Percentiles rank a stretch among this genome's conserved stretches.
These are phyloP conservation scores for Ochropleura leucogaster DNA, from an alignment of 2,888 invertebrate genomes.

Conservation along the genomic window DNA sequence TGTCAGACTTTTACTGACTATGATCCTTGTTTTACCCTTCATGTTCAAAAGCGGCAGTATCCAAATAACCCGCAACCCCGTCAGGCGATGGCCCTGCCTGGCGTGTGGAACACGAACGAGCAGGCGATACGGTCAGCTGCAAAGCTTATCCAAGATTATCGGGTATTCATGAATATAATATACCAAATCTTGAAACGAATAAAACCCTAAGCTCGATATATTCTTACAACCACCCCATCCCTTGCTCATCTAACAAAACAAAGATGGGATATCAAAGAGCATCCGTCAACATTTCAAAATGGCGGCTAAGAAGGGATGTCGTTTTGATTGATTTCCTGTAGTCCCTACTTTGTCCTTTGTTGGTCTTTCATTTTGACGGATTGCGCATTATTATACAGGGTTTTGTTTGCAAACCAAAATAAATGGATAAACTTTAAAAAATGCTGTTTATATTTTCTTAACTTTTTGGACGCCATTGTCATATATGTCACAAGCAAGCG, in stretches of 20 bases:
- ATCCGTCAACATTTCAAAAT: constrained; percentile 16
- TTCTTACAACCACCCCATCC: not conserved
- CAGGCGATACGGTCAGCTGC: not conserved
- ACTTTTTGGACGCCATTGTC: too few species aligned
- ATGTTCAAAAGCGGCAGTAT: too few species aligned
- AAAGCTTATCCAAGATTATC: not conserved
- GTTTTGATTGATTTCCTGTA: constrained; percentile 30
- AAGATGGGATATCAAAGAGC: constrained; percentile 5
- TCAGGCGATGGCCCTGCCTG: too few species aligned
- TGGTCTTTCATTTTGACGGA: constrained; percentile 40
- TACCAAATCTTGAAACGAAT: not conserved
- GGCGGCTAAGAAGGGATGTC: constrained; percentile 7
- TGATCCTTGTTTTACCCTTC: too few species aligned
- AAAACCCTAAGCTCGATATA: not conserved
- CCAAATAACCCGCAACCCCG: too few species aligned
- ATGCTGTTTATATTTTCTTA: too few species aligned
- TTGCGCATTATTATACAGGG: constrained; percentile 5
- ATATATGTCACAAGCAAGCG: too few species aligned
- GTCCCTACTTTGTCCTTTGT: constrained; percentile 12
- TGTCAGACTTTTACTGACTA: too few species aligned
- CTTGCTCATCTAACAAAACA: constrained; percentile 9
- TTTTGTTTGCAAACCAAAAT: constrained; percentile 6
- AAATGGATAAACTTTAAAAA: not conserved
- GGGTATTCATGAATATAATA: not conserved
- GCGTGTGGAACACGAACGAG: too few species aligned